phyloP scores from a whole-genome alignment of 2,888 invertebrate species.

The Rotaria sp. region DNA sequence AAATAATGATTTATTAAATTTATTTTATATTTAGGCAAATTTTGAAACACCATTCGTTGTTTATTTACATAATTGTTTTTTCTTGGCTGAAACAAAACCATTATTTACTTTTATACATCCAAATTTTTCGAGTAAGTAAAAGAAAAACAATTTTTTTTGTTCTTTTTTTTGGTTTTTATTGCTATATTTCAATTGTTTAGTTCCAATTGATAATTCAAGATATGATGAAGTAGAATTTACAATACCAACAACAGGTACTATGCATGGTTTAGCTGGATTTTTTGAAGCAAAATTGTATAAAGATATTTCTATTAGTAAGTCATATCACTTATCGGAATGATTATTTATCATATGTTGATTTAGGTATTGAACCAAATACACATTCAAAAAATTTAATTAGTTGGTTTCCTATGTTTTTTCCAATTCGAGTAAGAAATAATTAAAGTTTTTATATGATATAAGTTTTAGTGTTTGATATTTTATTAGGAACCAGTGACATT shows the following conservation, averaged over 20 bases:
- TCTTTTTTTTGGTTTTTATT: background rate
- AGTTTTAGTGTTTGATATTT: background rate
- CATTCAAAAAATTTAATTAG: slow-evolving; percentile 37
- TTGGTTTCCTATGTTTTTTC: slow-evolving; percentile 41
- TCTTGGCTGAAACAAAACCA: slow-evolving; percentile 67
- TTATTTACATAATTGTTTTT: slow-evolving; percentile 74
- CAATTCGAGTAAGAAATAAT: slow-evolving; percentile 12
- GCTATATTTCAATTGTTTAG: slow-evolving; percentile 38
- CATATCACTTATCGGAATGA: background rate
- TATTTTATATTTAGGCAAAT: slow-evolving; percentile 54
- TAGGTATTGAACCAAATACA: slow-evolving; percentile 36
- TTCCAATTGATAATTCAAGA: slow-evolving; percentile 66
- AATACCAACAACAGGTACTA: slow-evolving; percentile 68
- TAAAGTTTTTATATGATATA: background rate
- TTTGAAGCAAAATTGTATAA: slow-evolving; percentile 81
- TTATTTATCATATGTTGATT: background rate
- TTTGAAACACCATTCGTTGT: slow-evolving; percentile 85
- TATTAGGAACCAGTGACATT: slow-evolving; percentile 34
- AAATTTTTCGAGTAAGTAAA: slow-evolving; percentile 61
- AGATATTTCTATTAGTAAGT: slow-evolving; percentile 70
- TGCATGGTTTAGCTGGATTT: slow-evolving; percentile 91
- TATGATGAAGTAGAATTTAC: slow-evolving; percentile 66
- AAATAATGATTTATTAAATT: background rate
- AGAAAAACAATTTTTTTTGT: background rate
- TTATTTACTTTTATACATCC: slow-evolving; percentile 87